Percentiles rank a stretch among this genome's conserved stretches.
Conservation (phyloP, 2,113 vertebrate species). For the Hylia prasina region DNA sequence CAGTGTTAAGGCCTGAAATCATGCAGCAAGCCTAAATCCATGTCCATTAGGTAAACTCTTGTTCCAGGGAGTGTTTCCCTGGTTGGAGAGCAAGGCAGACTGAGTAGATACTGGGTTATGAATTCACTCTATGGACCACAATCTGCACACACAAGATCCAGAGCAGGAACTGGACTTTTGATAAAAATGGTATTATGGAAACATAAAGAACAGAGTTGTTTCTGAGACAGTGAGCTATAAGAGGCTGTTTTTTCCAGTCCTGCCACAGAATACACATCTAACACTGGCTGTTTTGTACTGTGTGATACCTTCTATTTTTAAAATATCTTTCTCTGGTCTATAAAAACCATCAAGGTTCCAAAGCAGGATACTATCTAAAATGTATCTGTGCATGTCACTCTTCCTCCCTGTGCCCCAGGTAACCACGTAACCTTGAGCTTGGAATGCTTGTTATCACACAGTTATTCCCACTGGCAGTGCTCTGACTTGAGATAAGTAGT, state of each 20-base stretch:
- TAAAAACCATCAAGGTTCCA: neutral
- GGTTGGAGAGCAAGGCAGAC: fast-evolving
- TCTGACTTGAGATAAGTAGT: neutral
- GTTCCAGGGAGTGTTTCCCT: neutral
- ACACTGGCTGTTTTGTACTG: neutral
- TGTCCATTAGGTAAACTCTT: neutral
- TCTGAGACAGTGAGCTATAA: neutral
- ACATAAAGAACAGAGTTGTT: neutral
- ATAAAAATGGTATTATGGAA: neutral
- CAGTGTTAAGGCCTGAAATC: neutral
- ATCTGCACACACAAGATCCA: neutral
- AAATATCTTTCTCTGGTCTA: neutral
- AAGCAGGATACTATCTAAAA: neutral
- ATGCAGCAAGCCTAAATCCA: neutral
- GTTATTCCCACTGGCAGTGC: neutral
- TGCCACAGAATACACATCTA: neutral
- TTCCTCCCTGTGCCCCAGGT: neutral
- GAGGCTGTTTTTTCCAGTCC: neutral
- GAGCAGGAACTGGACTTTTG: neutral
- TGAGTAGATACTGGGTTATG: fast-evolving
- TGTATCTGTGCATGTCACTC: neutral
- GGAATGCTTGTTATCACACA: neutral
- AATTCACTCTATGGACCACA: neutral
- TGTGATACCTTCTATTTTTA: neutral
- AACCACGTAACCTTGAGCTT: neutral